These are phyloP conservation scores for Zosterops japonicus DNA, from an alignment of 2,113 vertebrate species.

Conservation along the genomic window DNA sequence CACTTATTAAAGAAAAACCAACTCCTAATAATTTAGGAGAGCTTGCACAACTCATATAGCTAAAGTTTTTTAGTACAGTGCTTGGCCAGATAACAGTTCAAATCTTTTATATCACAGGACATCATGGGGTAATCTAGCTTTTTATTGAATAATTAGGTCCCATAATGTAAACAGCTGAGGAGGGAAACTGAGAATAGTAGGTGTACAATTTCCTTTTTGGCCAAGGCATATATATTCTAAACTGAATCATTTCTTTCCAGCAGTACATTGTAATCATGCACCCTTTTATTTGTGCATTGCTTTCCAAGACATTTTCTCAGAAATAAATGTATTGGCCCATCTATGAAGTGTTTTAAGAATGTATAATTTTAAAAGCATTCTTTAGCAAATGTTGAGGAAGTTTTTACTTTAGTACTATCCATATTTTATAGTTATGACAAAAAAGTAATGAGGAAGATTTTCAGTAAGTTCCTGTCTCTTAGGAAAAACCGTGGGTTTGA, in stretches of 20 bases:
- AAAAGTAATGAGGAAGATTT: background rate
- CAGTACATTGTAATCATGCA: background rate
- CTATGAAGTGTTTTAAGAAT: background rate
- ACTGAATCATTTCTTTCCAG: background rate
- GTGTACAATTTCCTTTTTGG: slow-evolving; percentile 50
- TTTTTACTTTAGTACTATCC: background rate
- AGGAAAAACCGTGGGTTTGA: background rate
- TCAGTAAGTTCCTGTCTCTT: background rate
- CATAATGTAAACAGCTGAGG: background rate
- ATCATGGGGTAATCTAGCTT: background rate
- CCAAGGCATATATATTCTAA: background rate
- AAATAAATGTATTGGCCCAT: background rate
- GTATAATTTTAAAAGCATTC: background rate
- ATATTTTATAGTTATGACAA: background rate
- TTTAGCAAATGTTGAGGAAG: background rate
- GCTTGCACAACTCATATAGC: background rate
- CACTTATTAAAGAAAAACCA: background rate
- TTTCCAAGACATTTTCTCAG: background rate
- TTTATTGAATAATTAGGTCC: slow-evolving; percentile 11
- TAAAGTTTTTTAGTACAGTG: background rate
- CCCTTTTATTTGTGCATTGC: background rate
- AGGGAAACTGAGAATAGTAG: background rate
- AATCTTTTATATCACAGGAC: background rate
- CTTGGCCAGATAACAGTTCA: background rate
- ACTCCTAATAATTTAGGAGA: background rate